Evolutionary conservation across 1,140 invertebrate species (phyloP), one percentile per base, ranked within the genome.

Genomic region (Lepidurus arcticus): DNA sequence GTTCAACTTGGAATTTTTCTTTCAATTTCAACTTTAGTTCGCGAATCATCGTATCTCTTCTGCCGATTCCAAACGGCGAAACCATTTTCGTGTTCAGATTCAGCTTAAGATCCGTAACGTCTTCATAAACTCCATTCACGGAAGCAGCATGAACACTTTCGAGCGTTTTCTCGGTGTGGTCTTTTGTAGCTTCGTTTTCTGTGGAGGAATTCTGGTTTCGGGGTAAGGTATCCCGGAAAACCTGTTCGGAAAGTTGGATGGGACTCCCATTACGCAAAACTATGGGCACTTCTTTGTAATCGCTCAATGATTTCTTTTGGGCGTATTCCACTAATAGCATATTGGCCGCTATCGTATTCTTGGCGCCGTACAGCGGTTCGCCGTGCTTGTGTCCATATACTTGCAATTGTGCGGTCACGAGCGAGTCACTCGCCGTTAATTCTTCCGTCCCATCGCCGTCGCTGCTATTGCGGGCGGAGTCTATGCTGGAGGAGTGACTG

Each of bases 21-120:
- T 80, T 80, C 53, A 83, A 73, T 42, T 83, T 83, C 1, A 81
- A 65, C 74, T 83, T 83, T 42, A 83, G 44, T 80, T 83, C 83
- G 1, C 81, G 81, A 44, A 83, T 83, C 82, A 83, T 82, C 44
- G 82, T 80, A 45, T 83, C 83, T 44, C 79, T 79, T 44, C 74
- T 53, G 1, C 47, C 26, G 8, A 76, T 79, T 7, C 53, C 79
- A 13, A 77, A 74, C 2, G 65, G 75, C 7, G 53, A 11, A 2
- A 75, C 16, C 42, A 45, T 47, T 44, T 76, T 44, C n/a, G 43
- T 0, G 75, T 11, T 42, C 0, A 7, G n/a, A 34, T 24, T 45
- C 13, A 42, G 75, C 44, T 45, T 76, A 0, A 6, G 24, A 16
- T 44, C 42, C 16, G 24, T 2, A 16, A n/a, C 5, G 16, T 47